A percentile compares a stretch with the other conserved stretches of the same genome.
phyloP scores from a whole-genome alignment of 2,113 vertebrate species.

The Nymphicus hollandicus region DNA sequence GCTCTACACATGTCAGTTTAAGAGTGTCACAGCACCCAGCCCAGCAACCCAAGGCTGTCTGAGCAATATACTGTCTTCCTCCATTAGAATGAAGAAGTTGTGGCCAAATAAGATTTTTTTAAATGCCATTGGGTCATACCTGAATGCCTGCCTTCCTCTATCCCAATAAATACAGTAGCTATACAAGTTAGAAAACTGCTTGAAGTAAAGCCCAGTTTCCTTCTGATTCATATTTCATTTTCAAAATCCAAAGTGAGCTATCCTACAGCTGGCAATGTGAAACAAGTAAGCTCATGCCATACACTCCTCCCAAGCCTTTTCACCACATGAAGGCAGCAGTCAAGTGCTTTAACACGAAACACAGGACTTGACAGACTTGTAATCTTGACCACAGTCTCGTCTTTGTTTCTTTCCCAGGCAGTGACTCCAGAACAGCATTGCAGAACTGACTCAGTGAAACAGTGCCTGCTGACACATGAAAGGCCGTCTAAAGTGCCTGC shows the following conservation, averaged over 20 bases:
- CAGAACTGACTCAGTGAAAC: neutral
- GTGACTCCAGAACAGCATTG: fast-evolving
- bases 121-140: neutral
- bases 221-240: neutral
- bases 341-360: neutral
- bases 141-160: neutral
- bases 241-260: neutral
- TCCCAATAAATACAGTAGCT: neutral
- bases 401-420: neutral
- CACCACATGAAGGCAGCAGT: neutral
- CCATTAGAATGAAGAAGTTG: neutral
- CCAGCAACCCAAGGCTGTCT: neutral
- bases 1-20: neutral
- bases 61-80: neutral
- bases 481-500: neutral
- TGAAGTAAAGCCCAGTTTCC: neutral
- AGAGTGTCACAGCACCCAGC: neutral
- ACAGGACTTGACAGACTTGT: neutral
- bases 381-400: neutral
- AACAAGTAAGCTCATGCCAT: neutral
- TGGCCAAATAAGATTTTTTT: neutral
- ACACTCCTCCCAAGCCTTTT: neutral
- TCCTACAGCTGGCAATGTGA: neutral
- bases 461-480: neutral
- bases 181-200: neutral